Evolutionary conservation across 2,113 vertebrate species (phyloP).

Genomic region (rabbit (Oryctolagus cuniculus)): DNA sequence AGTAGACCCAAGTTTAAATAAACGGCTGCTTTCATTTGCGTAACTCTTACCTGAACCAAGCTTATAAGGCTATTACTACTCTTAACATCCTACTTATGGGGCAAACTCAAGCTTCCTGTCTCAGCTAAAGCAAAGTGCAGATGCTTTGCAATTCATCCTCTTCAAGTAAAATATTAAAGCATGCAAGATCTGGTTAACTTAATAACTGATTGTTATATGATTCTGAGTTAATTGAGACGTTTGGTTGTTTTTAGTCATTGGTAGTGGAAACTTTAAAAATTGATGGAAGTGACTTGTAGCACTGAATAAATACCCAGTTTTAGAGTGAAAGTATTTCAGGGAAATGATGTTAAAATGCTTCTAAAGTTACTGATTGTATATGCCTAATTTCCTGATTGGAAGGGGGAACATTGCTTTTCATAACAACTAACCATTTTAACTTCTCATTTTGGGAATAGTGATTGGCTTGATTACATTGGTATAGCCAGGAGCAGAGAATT

Average conservation of each 20-base stretch:
- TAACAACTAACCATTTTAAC: slow-evolving; percentile 33
- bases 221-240: not conserved
- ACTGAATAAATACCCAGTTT: slow-evolving; percentile 30
- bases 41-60: slow-evolving; percentile 36
- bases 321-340: not conserved
- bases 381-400: slow-evolving; percentile 13
- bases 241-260: slow-evolving; percentile 10
- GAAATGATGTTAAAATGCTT: not conserved
- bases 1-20: slow-evolving; percentile 1
- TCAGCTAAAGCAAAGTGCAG: slow-evolving; percentile 56
- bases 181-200: slow-evolving; percentile 35
- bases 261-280: slow-evolving; percentile 46
- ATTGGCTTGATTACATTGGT: not conserved
- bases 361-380: slow-evolving; percentile 9
- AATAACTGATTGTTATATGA: not conserved
- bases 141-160: slow-evolving; percentile 30
- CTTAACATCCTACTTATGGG: not conserved
- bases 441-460: not conserved
- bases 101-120: not conserved
- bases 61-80: not conserved
- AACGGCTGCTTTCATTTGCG: not conserved
- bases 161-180: slow-evolving; percentile 48
- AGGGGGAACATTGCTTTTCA: slow-evolving; percentile 41
- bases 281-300: not conserved
- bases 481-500: slow-evolving; percentile 8